These are phyloP conservation scores for Agrotis segetum DNA, from an alignment of 2,888 invertebrate species.

Conservation along the genomic window DNA sequence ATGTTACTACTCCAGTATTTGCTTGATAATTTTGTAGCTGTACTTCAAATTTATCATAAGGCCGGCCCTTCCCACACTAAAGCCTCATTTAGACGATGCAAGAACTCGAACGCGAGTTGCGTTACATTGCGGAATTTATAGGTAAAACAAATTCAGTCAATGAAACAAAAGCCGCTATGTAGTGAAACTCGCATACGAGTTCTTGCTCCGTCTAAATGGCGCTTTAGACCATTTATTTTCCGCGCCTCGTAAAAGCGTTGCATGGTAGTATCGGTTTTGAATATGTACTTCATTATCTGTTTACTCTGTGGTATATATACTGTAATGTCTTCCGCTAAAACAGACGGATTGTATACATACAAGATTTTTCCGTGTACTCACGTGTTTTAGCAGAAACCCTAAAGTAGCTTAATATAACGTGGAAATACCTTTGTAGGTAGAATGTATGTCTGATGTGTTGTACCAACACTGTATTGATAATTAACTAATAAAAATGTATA, in stretches of 20 bases:
- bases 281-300: conserved; percentile 29
- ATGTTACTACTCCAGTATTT: conserved; percentile 20
- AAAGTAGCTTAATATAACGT: conserved; percentile 10
- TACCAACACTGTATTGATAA: conserved; percentile 63
- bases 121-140: too few relatives aligned
- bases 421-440: conserved; percentile 44
- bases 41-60: neutral
- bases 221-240: neutral
- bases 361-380: too few relatives aligned
- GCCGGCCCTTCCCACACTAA: too few relatives aligned
- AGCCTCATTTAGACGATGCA: too few relatives aligned
- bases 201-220: too few relatives aligned
- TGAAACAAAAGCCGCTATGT: too few relatives aligned
- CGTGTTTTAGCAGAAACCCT: too few relatives aligned
- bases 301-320: conserved; percentile 16
- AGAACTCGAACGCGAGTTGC: too few relatives aligned
- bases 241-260: neutral
- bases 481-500: conserved; percentile 64
- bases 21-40: conserved; percentile 10
- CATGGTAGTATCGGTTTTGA: neutral
- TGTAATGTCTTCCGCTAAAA: too few relatives aligned
- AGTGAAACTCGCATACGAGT: too few relatives aligned
- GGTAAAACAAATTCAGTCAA: too few relatives aligned
- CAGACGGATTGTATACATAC: too few relatives aligned
- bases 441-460: conserved; percentile 55